phyloP scores from a whole-genome alignment of 2,888 invertebrate genomes.

The Epinotia nisella region DNA sequence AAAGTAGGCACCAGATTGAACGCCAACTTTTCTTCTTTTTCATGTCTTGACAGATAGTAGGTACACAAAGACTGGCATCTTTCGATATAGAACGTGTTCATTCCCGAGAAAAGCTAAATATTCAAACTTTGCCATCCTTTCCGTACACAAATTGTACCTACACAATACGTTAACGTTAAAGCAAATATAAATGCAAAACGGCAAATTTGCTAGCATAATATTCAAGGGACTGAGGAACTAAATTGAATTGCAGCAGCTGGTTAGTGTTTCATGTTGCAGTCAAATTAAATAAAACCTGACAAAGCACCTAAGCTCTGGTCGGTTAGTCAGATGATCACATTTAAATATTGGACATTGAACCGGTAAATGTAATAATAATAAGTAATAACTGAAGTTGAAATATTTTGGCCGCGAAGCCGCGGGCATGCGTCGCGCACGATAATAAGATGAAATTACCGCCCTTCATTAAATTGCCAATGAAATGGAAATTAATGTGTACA shows the following conservation, averaged over 20 bases:
- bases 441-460: conserved; percentile 61
- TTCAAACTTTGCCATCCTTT: conserved; percentile 52
- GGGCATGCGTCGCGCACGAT: conserved; percentile 50
- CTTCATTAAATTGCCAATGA: conserved; percentile 61
- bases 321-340: conserved; percentile 49
- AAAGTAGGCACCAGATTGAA: conserved; percentile 75
- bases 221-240: conserved; percentile 47
- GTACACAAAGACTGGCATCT: conserved; percentile 68
- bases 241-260: conserved; percentile 46
- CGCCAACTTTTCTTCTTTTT: conserved; percentile 73
- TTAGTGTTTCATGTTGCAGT: conserved; percentile 43
- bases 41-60: conserved; percentile 62
- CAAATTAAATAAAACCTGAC: conserved; percentile 40
- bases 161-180: neutral
- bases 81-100: conserved; percentile 59
- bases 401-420: conserved; percentile 41
- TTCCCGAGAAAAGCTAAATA: conserved; percentile 56
- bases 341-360: conserved; percentile 42
- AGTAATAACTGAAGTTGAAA: conserved; percentile 46
- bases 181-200: conserved; percentile 14
- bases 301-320: conserved; percentile 47
- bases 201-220: conserved; percentile 4
- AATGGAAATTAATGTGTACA: conserved; percentile 61
- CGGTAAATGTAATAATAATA: conserved; percentile 42
- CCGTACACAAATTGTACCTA: conserved; percentile 26